phyloP scores from a whole-genome alignment of 1,140 invertebrate genomes.

The Arctopsyche grandis region DNA sequence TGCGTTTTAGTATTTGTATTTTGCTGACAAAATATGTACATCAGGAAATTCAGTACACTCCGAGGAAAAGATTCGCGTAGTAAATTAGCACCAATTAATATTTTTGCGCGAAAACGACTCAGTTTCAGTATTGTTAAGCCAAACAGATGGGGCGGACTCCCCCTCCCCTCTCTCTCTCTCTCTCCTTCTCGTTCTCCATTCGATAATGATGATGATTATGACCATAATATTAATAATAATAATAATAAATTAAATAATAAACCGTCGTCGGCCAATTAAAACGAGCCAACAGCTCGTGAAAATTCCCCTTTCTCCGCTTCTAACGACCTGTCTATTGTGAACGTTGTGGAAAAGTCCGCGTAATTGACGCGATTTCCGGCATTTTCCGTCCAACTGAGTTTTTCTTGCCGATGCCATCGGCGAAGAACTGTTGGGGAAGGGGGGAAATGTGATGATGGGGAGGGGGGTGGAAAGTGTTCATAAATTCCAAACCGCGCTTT shows the following conservation, averaged over 20 bases:
- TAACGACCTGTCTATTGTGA: not conserved
- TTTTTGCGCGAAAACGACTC: too few species aligned
- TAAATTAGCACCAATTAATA: too few species aligned
- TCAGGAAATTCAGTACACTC: too few species aligned
- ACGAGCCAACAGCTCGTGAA: constrained; percentile 14
- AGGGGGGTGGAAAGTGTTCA: not conserved
- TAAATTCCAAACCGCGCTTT: not conserved
- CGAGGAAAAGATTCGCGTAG: too few species aligned
- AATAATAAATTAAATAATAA: constrained; percentile 9
- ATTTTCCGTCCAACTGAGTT: not conserved
- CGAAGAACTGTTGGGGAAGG: too few species aligned
- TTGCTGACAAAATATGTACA: too few species aligned
- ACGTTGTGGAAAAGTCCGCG: not conserved
- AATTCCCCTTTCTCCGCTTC: not conserved
- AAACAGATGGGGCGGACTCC: too few species aligned
- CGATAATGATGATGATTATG: not conserved
- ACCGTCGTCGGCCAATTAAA: not conserved
- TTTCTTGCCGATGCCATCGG: not conserved
- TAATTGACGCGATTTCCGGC: constrained; percentile 11
- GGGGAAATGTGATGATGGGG: too few species aligned
- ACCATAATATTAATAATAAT: not conserved
- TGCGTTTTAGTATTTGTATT: too few species aligned
- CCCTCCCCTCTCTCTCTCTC: too few species aligned
- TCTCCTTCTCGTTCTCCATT: too few species aligned
- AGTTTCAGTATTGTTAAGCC: too few species aligned